Conservation (phyloP, 2,888 invertebrate species). For the Pemphredon lugubris region DNA sequence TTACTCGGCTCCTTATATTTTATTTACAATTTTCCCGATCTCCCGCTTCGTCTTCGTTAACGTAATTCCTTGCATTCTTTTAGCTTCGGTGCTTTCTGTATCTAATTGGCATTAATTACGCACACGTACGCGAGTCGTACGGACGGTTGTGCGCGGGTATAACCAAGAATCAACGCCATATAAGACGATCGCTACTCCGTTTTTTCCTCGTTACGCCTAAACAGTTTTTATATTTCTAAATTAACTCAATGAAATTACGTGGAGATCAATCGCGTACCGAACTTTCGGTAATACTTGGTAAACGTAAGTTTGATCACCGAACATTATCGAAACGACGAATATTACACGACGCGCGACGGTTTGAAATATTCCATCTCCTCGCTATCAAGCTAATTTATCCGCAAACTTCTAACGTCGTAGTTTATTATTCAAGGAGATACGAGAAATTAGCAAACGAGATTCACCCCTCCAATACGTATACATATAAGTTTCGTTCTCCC, state of each 20-base stretch:
- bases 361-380: too few relatives aligned
- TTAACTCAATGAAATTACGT: too few relatives aligned
- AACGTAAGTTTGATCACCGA: too few relatives aligned
- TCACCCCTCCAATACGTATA: background rate
- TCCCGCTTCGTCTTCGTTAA: slow-evolving; percentile 48
- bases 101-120: slow-evolving; percentile 50
- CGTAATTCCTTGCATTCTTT: slow-evolving; percentile 46
- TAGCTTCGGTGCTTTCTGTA: slow-evolving; percentile 19
- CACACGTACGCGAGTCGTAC: slow-evolving; percentile 33
- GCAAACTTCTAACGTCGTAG: too few relatives aligned
- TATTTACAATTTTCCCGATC: slow-evolving; percentile 51
- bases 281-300: too few relatives aligned
- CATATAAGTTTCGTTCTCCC: slow-evolving; percentile 20
- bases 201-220: background rate
- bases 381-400: too few relatives aligned
- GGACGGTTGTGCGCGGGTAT: slow-evolving; percentile 26
- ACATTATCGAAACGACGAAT: too few relatives aligned
- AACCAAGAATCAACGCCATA: slow-evolving; percentile 45
- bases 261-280: too few relatives aligned
- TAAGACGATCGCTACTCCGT: slow-evolving; percentile 24
- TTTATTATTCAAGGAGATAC: background rate
- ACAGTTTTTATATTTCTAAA: too few relatives aligned
- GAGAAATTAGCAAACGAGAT: background rate
- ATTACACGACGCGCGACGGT: too few relatives aligned
- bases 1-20: slow-evolving; percentile 45